Percentiles rank a stretch among this genome's conserved stretches.
Evolutionary conservation across 92 coral and sea anemone genomes (phyloP).

Genomic region (Parazoanthus swiftii): DNA sequence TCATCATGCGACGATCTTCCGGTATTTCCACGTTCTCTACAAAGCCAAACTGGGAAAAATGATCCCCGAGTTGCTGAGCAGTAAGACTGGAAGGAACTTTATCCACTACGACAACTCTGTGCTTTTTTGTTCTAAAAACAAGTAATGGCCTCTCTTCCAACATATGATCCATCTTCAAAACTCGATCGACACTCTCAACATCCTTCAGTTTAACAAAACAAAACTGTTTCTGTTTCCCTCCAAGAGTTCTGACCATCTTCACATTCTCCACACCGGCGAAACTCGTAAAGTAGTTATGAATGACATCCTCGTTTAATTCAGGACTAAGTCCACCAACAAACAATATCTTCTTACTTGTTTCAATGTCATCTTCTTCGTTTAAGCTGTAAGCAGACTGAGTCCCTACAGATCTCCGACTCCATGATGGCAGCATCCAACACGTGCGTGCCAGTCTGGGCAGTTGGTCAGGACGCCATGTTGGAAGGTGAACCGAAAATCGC

Average conservation of each 20-base stretch:
- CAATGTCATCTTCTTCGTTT: conserved; percentile 37
- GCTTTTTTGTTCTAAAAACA: conserved; percentile 37
- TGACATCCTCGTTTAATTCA: conserved; percentile 24
- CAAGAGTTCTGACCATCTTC: conserved; percentile 31
- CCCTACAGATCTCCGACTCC: neutral
- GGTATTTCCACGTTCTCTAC: conserved; percentile 32
- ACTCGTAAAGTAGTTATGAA: conserved; percentile 34
- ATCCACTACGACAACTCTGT: conserved; percentile 36
- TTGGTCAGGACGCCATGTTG: neutral
- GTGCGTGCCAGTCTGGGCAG: neutral
- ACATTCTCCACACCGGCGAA: conserved; percentile 36
- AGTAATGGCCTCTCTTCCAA: conserved; percentile 21
- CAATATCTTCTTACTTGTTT: conserved; percentile 23
- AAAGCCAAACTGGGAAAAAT: conserved; percentile 35
- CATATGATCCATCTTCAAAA: conserved; percentile 33
- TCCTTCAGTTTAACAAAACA: conserved; percentile 38
- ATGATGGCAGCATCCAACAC: neutral
- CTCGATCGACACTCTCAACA: conserved; percentile 23
- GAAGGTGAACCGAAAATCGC: neutral
- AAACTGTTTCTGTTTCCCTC: conserved; percentile 34
- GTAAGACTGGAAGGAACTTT: conserved; percentile 39
- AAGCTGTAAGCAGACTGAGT: neutral
- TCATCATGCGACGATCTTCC: conserved; percentile 26
- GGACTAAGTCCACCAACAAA: conserved; percentile 45
- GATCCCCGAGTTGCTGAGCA: conserved; percentile 4